Evolutionary conservation across 2,888 invertebrate species (phyloP), one percentile per base, ranked within the genome.

Genomic region (Eristalinus sepulchralis): DNA sequence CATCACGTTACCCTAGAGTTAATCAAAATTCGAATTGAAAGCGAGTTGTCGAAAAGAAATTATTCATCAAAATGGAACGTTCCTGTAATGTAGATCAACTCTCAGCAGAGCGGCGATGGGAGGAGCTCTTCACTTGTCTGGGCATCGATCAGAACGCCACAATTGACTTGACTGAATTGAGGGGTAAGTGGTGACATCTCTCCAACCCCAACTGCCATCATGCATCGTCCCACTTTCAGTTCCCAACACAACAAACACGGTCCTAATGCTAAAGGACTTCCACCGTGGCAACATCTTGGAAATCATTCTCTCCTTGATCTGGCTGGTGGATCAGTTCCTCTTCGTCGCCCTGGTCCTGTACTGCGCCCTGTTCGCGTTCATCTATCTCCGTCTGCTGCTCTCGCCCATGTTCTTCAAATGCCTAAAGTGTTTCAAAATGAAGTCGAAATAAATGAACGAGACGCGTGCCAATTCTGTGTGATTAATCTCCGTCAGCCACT

Each of bases 141-240:
- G 66, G 67, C 0, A 78, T 83, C 13, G 63, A 83, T 47, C 78
- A 57, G 22, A 72, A 83, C 33, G 27, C 68, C 9, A 73, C 34
- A 13, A 33, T 83, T 4, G 83, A 78, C 5, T 11, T 83, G 33
- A 73, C 27, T n/a, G 78, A 78, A 11, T 33, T 83, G 13, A 63
- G 27, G 22, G 78, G 83, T 83, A 60, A 6, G 82, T 77, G 57
- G 27, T 9, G 1, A 11, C 47, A 22, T 22, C 10, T 17, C 27
- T 6, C 1, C 27, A 36, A 8, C 0, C 33, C 47, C 24, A 27
- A n/a, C n/a, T n/a, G n/a, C n/a, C 13, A 13, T 13, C 6, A 63
- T 62, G n/a, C 53, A 55, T 62, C 5, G 1, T 31, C 8, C 33
- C 20, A 47, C 31, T 0, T 11, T 9, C 63, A 82, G 82, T 82